Base-by-base conservation (phyloP, 1,140 invertebrate species). In the Paraescarpia echinospica region DNA sequence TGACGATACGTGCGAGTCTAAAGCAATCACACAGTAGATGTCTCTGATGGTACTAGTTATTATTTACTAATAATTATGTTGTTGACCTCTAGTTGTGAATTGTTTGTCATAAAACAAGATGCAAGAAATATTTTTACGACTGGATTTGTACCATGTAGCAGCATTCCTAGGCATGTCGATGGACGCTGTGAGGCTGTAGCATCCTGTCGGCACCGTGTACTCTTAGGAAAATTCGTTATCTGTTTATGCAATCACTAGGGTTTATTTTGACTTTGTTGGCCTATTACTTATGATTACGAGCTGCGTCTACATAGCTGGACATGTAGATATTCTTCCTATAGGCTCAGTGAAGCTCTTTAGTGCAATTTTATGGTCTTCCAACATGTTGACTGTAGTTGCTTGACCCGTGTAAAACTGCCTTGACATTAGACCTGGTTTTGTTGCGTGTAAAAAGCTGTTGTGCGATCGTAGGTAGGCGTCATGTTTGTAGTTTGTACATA, bases 111-210 rank as follows among this genome's bases (percentile, higher is more conserved):
- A 4, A 77, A 77, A 77, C 59, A 12, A 77, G 59, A 77, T 77
- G 59, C 59, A 77, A 77, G 59, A 77, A 77, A 77, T 77, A 77
- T 77, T 77, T 77, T 77, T 77, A 77, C 27, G 59, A 77, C 59
- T 27, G 59, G 22, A 77, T 77, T 18, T 77, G 59, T 77, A 77
- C 14, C 22, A 4, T 77, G 22, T 77, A 77, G 59, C 59, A 77
- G 59, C 59, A 77, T 77, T 27, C 4, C 59, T 77, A 77, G 59
- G 59, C 59, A 77, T 77, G 59, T 77, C 59, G 27, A 18, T 27
- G 22, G 59, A 77, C 22, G 4, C 59, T 77, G 22, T 27, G 59
- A 27, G 27, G 41, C 59, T 4, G 27, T 77, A 27, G 9, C 59
- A 18, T 27, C 59, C 41, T 12, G 12, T 77, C 22, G 59, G 59